Evolutionary conservation across 2,888 invertebrate genomes (phyloP).

Genomic region (Nomada flava): DNA sequence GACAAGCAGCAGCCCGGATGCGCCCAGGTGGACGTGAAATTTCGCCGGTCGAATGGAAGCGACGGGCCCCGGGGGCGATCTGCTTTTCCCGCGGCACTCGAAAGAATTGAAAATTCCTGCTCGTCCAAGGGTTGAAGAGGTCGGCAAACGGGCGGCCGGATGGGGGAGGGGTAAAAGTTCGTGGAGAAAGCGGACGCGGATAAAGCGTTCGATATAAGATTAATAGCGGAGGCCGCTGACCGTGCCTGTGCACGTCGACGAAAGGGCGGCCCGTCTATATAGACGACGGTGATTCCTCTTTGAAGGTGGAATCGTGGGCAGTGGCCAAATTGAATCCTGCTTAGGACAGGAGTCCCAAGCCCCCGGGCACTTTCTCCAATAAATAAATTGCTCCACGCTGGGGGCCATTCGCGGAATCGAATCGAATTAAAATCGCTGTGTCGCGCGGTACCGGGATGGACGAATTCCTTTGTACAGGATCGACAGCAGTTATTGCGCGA

Average conservation of each 20-base stretch:
- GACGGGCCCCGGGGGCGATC: slow-evolving; percentile 56
- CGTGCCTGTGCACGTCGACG: slow-evolving; percentile 69
- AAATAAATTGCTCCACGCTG: slow-evolving; percentile 79
- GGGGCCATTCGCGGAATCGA: slow-evolving; percentile 51
- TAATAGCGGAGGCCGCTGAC: slow-evolving; percentile 81
- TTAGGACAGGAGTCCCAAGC: slow-evolving; percentile 78
- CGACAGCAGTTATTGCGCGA: neutral
- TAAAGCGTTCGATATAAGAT: slow-evolving; percentile 84
- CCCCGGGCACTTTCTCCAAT: slow-evolving; percentile 77
- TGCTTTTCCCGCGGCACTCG: slow-evolving; percentile 69
- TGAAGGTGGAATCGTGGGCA: slow-evolving; percentile 82
- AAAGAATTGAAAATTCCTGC: slow-evolving; percentile 81
- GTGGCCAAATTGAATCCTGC: slow-evolving; percentile 84
- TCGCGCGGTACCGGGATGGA: neutral
- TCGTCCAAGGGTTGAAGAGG: slow-evolving; percentile 78
- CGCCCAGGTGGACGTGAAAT: slow-evolving; percentile 43
- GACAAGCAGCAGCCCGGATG: slow-evolving; percentile 6
- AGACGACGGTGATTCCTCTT: slow-evolving; percentile 81
- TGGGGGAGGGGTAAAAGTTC: slow-evolving; percentile 48
- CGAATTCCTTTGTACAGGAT: neutral
- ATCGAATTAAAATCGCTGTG: slow-evolving; percentile 60
- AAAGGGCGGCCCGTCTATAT: slow-evolving; percentile 72
- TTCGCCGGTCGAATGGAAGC: slow-evolving; percentile 33
- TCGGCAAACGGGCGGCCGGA: slow-evolving; percentile 64
- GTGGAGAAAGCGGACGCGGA: slow-evolving; percentile 73